Conservation (phyloP, 2,113 vertebrate species). For the Isichthys henryi region DNA sequence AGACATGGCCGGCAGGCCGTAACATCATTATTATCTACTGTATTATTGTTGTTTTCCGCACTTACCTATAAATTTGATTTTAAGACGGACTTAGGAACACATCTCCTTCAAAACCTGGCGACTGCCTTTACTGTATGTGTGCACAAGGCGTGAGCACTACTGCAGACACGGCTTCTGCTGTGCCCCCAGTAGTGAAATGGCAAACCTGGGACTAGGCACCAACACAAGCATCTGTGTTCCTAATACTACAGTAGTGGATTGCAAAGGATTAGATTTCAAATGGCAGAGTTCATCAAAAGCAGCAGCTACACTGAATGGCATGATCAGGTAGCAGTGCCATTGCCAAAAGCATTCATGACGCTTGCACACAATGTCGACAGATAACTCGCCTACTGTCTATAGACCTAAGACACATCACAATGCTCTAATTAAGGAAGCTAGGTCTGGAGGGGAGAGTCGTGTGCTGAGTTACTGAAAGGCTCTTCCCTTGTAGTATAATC, state of each 20-base stretch:
- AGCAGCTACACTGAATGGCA: background rate
- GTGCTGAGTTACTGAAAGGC: constrained; percentile 3
- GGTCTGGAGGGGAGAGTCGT: background rate
- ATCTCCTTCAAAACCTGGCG: background rate
- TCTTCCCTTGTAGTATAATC: background rate
- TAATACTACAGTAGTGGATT: too few relatives aligned
- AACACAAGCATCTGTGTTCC: background rate
- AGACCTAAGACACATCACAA: constrained; percentile 21
- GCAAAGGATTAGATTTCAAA: background rate
- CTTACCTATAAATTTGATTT: background rate
- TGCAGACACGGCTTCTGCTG: background rate
- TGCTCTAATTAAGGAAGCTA: constrained; percentile 26
- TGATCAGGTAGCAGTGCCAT: background rate
- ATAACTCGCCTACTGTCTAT: constrained; percentile 10
- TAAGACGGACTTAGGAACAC: background rate
- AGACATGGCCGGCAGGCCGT: background rate
- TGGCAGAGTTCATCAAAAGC: background rate
- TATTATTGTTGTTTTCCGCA: background rate
- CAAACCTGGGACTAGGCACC: background rate
- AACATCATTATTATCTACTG: background rate
- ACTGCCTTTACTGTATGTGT: background rate
- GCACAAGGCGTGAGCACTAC: background rate
- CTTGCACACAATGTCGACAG: background rate
- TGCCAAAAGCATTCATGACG: background rate
- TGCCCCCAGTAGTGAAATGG: background rate